Evolutionary conservation across 2,888 invertebrate species (phyloP).

Genomic region (Dasysyrphus tricinctus): DNA sequence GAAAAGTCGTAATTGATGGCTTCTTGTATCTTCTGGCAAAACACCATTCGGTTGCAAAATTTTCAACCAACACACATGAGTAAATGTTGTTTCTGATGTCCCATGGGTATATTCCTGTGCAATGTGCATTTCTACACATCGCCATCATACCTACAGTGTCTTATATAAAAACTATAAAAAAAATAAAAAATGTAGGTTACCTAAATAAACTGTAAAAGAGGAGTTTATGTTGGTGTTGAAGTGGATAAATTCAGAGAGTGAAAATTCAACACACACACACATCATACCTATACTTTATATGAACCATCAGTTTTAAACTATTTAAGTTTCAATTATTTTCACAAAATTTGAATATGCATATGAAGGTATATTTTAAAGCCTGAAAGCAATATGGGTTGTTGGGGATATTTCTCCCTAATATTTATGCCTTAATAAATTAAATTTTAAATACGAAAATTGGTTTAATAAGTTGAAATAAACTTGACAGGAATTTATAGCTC

Average conservation of each 20-base stretch:
- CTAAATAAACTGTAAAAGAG: conserved; percentile 11
- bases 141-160: not conserved
- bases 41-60: conserved; percentile 21
- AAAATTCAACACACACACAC: not conserved
- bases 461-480: no score
- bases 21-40: conserved; percentile 27
- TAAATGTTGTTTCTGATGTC: conserved; percentile 24
- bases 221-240: not conserved
- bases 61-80: conserved; percentile 24
- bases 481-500: no score
- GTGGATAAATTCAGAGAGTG: not conserved
- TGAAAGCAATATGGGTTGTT: no score
- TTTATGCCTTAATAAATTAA: no score
- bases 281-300: no score
- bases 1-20: conserved; percentile 36
- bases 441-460: no score
- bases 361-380: no score
- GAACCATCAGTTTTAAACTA: conserved; percentile 2
- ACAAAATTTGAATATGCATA: not conserved
- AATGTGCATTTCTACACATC: conserved; percentile 11
- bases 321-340: conserved; percentile 8
- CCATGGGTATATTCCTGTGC: conserved; percentile 15
- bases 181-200: not conserved
- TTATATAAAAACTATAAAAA: not conserved
- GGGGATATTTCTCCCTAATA: no score